Conservation (phyloP, 30 jellyfish, hydroid and myxozoan genomes). For the Cassiopea xamachana region DNA sequence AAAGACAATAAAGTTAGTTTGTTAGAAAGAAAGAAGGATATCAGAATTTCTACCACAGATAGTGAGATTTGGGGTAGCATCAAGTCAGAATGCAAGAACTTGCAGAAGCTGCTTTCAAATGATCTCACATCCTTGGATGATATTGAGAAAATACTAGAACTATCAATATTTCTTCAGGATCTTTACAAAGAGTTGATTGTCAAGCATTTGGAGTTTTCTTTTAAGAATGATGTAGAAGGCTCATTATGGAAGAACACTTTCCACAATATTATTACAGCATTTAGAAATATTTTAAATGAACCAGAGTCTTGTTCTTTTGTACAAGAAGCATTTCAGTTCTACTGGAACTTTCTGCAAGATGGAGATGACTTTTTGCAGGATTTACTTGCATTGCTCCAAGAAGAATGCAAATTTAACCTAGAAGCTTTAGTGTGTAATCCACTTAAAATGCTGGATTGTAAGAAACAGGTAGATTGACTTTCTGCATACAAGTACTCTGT, state of each 20-base stretch:
- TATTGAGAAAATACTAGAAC: slow-evolving; percentile 56
- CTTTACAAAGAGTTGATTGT: slow-evolving; percentile 79
- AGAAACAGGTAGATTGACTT: slow-evolving; percentile 66
- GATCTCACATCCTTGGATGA: slow-evolving; percentile 56
- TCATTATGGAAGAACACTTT: slow-evolving; percentile 87
- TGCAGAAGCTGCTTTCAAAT: slow-evolving; percentile 47
- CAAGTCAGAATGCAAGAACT: slow-evolving; percentile 6
- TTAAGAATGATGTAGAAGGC: slow-evolving; percentile 79
- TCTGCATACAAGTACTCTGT: too few species aligned
- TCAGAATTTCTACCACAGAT: slow-evolving; percentile 22
- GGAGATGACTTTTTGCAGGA: slow-evolving; percentile 84
- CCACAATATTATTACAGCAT: slow-evolving; percentile 78
- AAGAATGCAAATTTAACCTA: slow-evolving; percentile 65
- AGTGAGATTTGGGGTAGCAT: slow-evolving; percentile 34
- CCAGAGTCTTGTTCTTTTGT: slow-evolving; percentile 7
- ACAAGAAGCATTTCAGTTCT: slow-evolving; percentile 66
- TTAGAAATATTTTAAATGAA: slow-evolving; percentile 43
- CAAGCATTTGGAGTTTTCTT: slow-evolving; percentile 78
- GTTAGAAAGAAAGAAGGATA: background rate
- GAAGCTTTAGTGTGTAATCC: slow-evolving; percentile 70
- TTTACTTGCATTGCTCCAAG: slow-evolving; percentile 59
- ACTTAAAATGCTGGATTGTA: slow-evolving; percentile 67
- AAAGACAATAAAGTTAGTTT: background rate
- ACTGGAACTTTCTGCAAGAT: slow-evolving; percentile 89
- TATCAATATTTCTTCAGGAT: slow-evolving; percentile 79